Base-by-base conservation (phyloP, 2,888 invertebrate genomes). In the Helicoverpa assulta region DNA sequence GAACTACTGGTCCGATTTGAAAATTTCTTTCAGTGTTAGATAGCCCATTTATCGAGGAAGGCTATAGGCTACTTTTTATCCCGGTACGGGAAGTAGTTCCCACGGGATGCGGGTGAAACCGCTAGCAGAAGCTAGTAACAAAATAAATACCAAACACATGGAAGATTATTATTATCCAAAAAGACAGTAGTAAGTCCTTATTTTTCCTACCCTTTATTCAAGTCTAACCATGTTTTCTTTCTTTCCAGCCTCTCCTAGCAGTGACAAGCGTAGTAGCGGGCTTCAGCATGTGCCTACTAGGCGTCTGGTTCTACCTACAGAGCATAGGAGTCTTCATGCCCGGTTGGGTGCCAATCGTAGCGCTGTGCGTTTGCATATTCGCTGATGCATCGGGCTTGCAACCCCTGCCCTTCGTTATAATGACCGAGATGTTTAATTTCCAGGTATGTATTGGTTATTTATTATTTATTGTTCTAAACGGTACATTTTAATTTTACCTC, bases 381-480 rank as follows among this genome's bases (percentile, higher is more conserved):
- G 92, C 95, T 0, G 95, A 95, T 67, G 95, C 95, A 0, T 88
- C 95, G 0, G 95, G 95, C 0, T 77, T 95, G 29, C 95, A 95
- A 65, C 95, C 95, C 0, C 81, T 95, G 65, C 95, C 95, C 0
- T 93, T 92, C 29, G 95, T 95, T 2, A 92, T 95, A 8, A 95
- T 95, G 95, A 95, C 95, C 0, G 95, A 95, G 80, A 95, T 95
- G 95, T 95, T 95, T 55, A 95, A 80, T 68, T 95, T 95, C 74
- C 95, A 95, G 90, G 95, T 95, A 53, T 80, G 86, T 60, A 43
- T 37, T n/a, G n/a, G n/a, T n/a, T n/a, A n/a, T n/a, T n/a, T n/a
- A n/a, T n/a, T n/a, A n/a, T n/a, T n/a, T n/a, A n/a, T n/a, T n/a
- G n/a, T n/a, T n/a, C n/a, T n/a, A n/a, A n/a, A n/a, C n/a, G n/a